Conservation (phyloP, 2,797 vertebrate genomes). For the Coccyzus lansbergi region DNA sequence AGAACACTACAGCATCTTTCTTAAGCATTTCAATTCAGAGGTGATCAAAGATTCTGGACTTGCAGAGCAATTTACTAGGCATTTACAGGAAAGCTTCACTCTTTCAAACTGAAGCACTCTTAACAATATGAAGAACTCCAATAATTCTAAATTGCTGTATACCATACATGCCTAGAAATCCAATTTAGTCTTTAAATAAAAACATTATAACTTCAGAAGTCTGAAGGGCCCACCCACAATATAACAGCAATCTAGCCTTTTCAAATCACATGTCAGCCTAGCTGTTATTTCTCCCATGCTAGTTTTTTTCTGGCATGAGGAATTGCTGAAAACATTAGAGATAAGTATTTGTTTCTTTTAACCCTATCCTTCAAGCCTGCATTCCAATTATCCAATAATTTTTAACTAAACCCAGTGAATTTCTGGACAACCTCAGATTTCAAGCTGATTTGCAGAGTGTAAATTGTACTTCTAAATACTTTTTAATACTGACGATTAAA, state of each 20-base stretch:
- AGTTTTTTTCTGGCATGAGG: slow-evolving; percentile 28
- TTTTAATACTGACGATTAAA: background rate
- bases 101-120: slow-evolving; percentile 76
- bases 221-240: slow-evolving; percentile 43
- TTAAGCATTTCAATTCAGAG: slow-evolving; percentile 72
- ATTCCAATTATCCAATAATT: background rate
- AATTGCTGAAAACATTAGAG: slow-evolving; percentile 27
- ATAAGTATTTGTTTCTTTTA: slow-evolving; percentile 46
- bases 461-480: background rate
- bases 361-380: background rate
- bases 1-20: slow-evolving; percentile 61
- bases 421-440: background rate
- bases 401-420: background rate
- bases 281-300: slow-evolving; percentile 37
- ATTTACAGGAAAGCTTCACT: slow-evolving; percentile 74
- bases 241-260: slow-evolving; percentile 56
- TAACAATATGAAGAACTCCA: slow-evolving; percentile 76
- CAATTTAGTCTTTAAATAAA: slow-evolving; percentile 75
- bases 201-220: slow-evolving; percentile 67
- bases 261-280: slow-evolving; percentile 36
- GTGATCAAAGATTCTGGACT: slow-evolving; percentile 74
- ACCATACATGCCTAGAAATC: slow-evolving; percentile 70
- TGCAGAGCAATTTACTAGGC: slow-evolving; percentile 75
- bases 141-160: slow-evolving; percentile 76
- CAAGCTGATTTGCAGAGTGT: background rate